Evolutionary conservation across 2,113 vertebrate genomes (phyloP), one percentile per base, ranked within the genome.

Genomic region (Lates calcarifer): DNA sequence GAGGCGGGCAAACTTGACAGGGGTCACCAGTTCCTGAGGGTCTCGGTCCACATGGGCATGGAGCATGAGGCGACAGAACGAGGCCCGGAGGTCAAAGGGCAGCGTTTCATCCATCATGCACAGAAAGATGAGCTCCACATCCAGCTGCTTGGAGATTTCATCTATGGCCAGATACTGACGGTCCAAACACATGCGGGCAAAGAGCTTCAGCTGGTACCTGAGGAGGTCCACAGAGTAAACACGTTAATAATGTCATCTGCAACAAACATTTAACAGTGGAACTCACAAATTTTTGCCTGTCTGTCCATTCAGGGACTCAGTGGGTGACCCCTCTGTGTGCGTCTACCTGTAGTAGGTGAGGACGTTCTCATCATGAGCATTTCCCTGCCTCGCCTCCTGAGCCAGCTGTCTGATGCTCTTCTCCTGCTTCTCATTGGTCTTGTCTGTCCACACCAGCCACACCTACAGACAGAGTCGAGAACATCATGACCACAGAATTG

Each of bases 21-120:
- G 97, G 0, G 97, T 99, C 82, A 99, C 98, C 49, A 97, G 95
- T 90, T 99, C 98, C 92, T 99, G 98, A 6, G 98, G 98, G 92
- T 99, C 98, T 0, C 98, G 95, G 93, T 99, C 98, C 24, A 99
- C 98, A 0, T 99, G 98, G 20, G 97, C 96, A 0, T 99, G 98
- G 28, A 99, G 94, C 98, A 99, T 99, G 86, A 99, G 97, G 84
- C 98, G 97, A 87, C 98, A 99, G 95, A 99, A 99, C 81, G 98
- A 99, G 0, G 98, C 98, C 0, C 98, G 96, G 6, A 99, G 94
- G 90, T 99, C 97, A 15, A 97, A 99, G 79, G 98, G 98, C 88
- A 99, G 93, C 73, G 94, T 95, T 93, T 99, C 98, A 0, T 99
- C 98, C 15, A 98, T 98, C 97, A 99, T 99, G 93, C 98, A 99